Base-by-base conservation (phyloP, 2,888 invertebrate genomes). In the Cylindroiulus punctatus region DNA sequence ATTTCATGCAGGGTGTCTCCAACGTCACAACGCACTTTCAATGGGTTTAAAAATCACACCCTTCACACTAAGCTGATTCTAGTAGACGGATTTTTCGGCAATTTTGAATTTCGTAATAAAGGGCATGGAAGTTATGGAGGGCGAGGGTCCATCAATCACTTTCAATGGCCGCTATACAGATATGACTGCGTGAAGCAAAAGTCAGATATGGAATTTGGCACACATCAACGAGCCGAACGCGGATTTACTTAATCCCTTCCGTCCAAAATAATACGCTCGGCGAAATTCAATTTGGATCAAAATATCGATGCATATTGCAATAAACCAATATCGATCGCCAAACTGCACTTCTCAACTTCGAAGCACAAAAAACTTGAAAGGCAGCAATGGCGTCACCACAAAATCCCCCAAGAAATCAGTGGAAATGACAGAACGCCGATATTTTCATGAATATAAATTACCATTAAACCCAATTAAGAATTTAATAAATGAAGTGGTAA, bases 241-340 rank as follows among this genome's bases (percentile, higher is more conserved):
- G 76, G 76, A 76, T 76, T 76, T 76, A 76, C 76, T 76, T 76
- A 76, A 76, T 76, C 76, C 30, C 76, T 30, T 76, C 76, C 17
- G 76, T 30, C 76, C 76, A 76, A 76, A 76, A 76, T 76, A 30
- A 76, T 76, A 30, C 76, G 76, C 76, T 30, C 76, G 30, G 76
- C 30, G 76, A 76, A 76, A 76, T 76, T 76, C 76, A 76, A 76
- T 76, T 76, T 76, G 76, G 76, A 76, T 76, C 76, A 76, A 76
- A 76, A 76, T 76, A 76, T 76, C 76, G 76, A 76, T 76, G 76
- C 30, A 76, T 76, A 76, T 76, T 76, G 76, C 30, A 76, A 76
- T 30, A 76, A 30, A 76, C 76, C 76, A 76, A 76, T 30, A 76
- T 76, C 76, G 76, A 76, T 76, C 76, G 30, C 0, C 12, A 30